Base-by-base conservation (phyloP, 2,797 vertebrate species). In the Melanotaenia maccullochi region DNA sequence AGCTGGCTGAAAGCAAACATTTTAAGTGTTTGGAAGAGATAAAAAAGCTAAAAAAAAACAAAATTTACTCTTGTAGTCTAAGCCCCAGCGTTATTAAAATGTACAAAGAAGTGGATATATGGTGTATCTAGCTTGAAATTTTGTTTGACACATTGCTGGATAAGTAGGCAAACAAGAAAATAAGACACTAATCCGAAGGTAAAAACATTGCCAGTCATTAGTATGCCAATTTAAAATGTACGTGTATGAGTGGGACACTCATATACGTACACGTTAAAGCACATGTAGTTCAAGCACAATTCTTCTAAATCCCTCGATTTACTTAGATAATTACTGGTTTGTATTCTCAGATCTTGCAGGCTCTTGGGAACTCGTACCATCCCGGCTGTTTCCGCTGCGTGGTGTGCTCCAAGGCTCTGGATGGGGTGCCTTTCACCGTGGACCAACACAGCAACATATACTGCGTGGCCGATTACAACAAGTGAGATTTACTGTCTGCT, bases 371-470 rank as follows among this genome's bases (percentile, higher is more conserved):
- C 89, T 95, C 95, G 30, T 96, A 96, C 84, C 96, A 97, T 49
- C 96, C 96, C 0, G 94, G 96, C 76, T 97, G 96, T 83, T 97
- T 97, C 87, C 95, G 96, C 40, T 97, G 96, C 16, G 93, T 96
- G 36, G 93, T 96, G n/a, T 97, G 96, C 83, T 94, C 96, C 71
- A 96, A 96, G 89, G 94, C 95, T 55, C 92, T 97, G 81, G 96
- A 97, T 5, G 96, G 96, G 9, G 94, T 97, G 9, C 96, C 96
- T 18, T 97, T 97, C 90, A 97, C 96, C 0, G 96, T 97, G 84
- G 96, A 97, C 93, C 96, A 96, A 70, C 93, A 95, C 90, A 96
- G 96, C 93, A 95, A 96, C 71, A 94, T 97, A 89, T 97, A 96
- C 93, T 97, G 96, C 40, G 96, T 97, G 28, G 90, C 95, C 0